Evolutionary conservation across 2,113 vertebrate genomes (phyloP), one percentile per base, ranked within the genome.

Genomic region (Ptilonorhynchus violaceus): DNA sequence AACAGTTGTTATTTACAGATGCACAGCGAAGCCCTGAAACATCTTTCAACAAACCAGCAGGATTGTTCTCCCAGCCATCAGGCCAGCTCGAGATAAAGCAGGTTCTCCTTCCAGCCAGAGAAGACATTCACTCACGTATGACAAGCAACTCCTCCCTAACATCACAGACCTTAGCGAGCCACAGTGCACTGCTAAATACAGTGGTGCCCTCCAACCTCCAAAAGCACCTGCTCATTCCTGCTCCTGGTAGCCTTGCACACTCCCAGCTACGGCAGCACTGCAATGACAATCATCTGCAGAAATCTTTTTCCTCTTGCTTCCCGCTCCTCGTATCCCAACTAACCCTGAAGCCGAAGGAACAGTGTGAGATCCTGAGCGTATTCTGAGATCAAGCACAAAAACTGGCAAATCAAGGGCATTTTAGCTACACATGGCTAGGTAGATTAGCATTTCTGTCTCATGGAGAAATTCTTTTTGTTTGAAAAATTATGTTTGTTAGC

Each of bases 181-280:
- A 21, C 24, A 8, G 58, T 0, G 37, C 63, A 6, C 39, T 42
- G 47, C 35, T 30, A 15, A 50, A 30, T 2, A 27, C 46, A 30
- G 47, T 1, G 0, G 8, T 60, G 66, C 18, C 22, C 22, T 17
- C 30, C 15, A 10, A 13, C 1, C 58, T 27, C 30, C 10, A 1
- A 15, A 15, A 41, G 31, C 39, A 63, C 8, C 25, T 37, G 4
- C 28, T 11, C 85, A 7, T 6, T 27, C 16, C 69, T 46, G 37
- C 68, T 68, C 12, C 88, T 7, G 15, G 39, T 12, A 35, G 35
- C 12, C 2, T 4, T 59, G 37, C 67, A 27, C 8, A 4, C 27
- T n/a, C 44, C 30, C 15, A 53, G 18, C 35, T 42, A 5, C 0
- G 2, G 47, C 44, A 83, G 46, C 78, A 58, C 42, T 63, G 56